Percentiles rank a stretch among this genome's conserved stretches.
These are phyloP conservation scores for Pandemis heparana DNA, from an alignment of 2,888 invertebrate genomes.

Conservation along the genomic window DNA sequence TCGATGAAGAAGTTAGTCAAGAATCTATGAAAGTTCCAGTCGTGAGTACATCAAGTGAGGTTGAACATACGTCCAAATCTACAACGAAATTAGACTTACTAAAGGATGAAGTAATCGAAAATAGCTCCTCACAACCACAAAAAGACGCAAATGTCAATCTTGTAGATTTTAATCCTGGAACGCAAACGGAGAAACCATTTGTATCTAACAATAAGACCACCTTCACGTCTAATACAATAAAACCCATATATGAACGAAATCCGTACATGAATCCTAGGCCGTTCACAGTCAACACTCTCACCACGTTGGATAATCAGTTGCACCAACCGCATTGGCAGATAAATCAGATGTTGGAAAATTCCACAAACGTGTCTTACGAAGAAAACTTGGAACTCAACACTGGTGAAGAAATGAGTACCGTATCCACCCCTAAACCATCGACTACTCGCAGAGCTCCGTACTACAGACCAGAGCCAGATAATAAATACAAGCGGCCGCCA, in stretches of 20 bases:
- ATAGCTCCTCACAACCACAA: slow-evolving; percentile 2
- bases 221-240: slow-evolving; percentile 72
- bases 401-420: slow-evolving; percentile 73
- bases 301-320: slow-evolving; percentile 74
- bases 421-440: slow-evolving; percentile 54
- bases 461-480: slow-evolving; percentile 52
- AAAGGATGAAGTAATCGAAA: slow-evolving; percentile 61
- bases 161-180: slow-evolving; percentile 68
- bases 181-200: slow-evolving; percentile 83
- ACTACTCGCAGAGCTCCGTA: slow-evolving; percentile 55
- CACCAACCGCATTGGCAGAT: slow-evolving; percentile 84
- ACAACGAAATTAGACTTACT: slow-evolving; percentile 61
- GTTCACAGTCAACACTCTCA: slow-evolving; percentile 68
- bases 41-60: slow-evolving; percentile 71
- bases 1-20: slow-evolving; percentile 77
- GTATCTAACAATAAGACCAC: slow-evolving; percentile 63
- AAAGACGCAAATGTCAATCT: slow-evolving; percentile 56
- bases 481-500: slow-evolving; percentile 60
- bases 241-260: slow-evolving; percentile 67
- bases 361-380: slow-evolving; percentile 74
- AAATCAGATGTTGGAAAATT: slow-evolving; percentile 76
- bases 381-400: slow-evolving; percentile 76
- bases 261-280: slow-evolving; percentile 74
- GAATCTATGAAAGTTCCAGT: slow-evolving; percentile 81
- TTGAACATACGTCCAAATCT: slow-evolving; percentile 51